Conservation (phyloP, 2,797 vertebrate species). For the Hozukius guyotensis region DNA sequence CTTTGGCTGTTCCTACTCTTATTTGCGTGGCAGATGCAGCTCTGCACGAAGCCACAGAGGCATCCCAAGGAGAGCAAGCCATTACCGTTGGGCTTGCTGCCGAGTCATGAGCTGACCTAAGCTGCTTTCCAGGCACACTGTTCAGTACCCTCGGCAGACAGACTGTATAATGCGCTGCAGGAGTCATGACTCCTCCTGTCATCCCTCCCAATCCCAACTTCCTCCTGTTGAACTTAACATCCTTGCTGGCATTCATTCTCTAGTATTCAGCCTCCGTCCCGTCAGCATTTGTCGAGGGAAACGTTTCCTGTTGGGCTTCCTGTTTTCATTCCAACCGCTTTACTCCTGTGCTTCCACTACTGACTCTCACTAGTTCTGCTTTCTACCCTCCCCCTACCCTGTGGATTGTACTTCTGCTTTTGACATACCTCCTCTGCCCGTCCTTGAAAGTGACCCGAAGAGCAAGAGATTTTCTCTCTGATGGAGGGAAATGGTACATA, state of each 20-base stretch:
- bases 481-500: constrained; percentile 17
- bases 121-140: constrained; percentile 54
- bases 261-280: constrained; percentile 41
- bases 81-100: constrained; percentile 42
- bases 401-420: constrained; percentile 28
- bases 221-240: constrained; percentile 44
- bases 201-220: constrained; percentile 23
- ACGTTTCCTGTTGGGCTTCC: constrained; percentile 61
- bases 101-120: constrained; percentile 63
- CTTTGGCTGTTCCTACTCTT: background rate
- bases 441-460: constrained; percentile 22
- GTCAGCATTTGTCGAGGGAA: constrained; percentile 28
- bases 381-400: background rate
- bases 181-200: constrained; percentile 42
- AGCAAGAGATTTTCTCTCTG: constrained; percentile 18
- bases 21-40: constrained; percentile 11
- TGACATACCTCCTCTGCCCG: constrained; percentile 24
- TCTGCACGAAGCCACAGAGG: constrained; percentile 1
- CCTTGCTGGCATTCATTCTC: constrained; percentile 43
- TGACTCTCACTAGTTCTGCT: constrained; percentile 23
- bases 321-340: constrained; percentile 46
- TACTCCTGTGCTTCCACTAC: constrained; percentile 9
- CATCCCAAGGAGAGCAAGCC: constrained; percentile 23
- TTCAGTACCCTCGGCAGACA: constrained; percentile 14
- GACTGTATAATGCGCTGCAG: constrained; percentile 32